phyloP scores from a whole-genome alignment of 2,113 vertebrate genomes.

The Lycocorax pyrrhopterus region DNA sequence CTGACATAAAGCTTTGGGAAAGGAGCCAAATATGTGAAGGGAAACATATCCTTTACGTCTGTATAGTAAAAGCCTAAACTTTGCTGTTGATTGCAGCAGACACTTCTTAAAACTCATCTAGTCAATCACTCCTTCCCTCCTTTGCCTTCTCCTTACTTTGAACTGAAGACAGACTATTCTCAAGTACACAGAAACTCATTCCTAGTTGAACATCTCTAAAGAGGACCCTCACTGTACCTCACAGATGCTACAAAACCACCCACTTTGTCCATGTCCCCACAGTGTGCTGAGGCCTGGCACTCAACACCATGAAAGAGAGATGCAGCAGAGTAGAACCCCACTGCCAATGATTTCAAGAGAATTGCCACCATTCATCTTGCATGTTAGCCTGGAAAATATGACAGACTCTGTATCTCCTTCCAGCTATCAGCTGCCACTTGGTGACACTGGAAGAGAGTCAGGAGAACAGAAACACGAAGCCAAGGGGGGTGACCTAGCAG shows the following conservation, averaged over 20 bases:
- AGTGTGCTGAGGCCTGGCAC: not conserved
- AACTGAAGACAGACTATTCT: not conserved
- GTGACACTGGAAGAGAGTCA: conserved; percentile 3
- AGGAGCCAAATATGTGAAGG: not conserved
- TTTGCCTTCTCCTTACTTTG: not conserved
- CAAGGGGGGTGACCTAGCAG: conserved; percentile 16
- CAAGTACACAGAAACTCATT: not conserved
- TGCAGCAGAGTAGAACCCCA: not conserved
- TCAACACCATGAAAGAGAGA: not conserved
- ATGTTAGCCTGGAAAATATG: not conserved
- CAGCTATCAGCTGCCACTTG: not conserved
- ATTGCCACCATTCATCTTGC: conserved; percentile 1
- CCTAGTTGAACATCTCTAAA: not conserved
- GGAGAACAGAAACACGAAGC: not conserved
- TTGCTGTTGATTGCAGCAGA: not conserved
- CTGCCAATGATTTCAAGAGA: not conserved
- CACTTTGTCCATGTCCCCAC: not conserved
- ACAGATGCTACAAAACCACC: not conserved
- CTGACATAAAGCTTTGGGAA: conserved; percentile 3
- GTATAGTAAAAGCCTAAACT: not conserved
- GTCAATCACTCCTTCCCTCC: conserved; percentile 4
- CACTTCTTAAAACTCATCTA: not conserved
- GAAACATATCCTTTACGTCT: conserved; percentile 4
- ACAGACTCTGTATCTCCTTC: not conserved
- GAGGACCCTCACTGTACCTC: not conserved